A percentile compares a stretch with the other conserved stretches of the same genome.
phyloP scores from a whole-genome alignment of 2,113 vertebrate genomes.

The Proterorhinus semilunaris region DNA sequence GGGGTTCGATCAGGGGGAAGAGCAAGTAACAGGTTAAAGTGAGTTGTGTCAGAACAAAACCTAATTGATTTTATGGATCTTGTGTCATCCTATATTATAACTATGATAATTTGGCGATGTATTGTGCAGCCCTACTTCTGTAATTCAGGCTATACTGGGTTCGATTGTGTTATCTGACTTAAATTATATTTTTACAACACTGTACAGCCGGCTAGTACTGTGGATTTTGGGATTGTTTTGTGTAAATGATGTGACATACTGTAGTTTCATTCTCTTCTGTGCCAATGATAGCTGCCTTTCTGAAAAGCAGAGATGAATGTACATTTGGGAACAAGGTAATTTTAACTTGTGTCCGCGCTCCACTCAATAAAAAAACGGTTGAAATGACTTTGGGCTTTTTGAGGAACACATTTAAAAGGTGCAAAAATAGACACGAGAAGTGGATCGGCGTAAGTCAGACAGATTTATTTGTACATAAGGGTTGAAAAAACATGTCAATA shows the following conservation, averaged over 20 bases:
- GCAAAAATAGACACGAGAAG: constrained; percentile 87
- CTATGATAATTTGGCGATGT: too few species aligned
- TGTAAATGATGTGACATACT: constrained; percentile 23
- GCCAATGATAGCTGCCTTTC: constrained; percentile 61
- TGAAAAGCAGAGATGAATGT: constrained; percentile 19
- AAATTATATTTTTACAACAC: background rate
- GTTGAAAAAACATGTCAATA: constrained; percentile 79
- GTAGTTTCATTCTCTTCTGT: constrained; percentile 33
- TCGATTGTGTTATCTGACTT: background rate
- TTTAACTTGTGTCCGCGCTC: constrained; percentile 16
- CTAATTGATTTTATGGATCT: too few species aligned
- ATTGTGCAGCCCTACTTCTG: background rate
- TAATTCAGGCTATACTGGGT: background rate
- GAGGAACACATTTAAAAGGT: background rate
- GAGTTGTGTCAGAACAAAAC: too few species aligned
- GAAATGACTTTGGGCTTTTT: constrained; percentile 8
- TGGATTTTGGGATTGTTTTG: constrained; percentile 2
- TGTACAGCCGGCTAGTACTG: background rate
- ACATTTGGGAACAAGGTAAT: constrained; percentile 19
- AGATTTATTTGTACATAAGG: constrained; percentile 78
- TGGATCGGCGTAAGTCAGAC: constrained; percentile 76
- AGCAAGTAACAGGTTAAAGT: too few species aligned
- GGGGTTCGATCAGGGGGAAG: too few species aligned
- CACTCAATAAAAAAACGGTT: constrained; percentile 38
- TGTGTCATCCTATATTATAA: too few species aligned